phyloP scores from a whole-genome alignment of 2,888 invertebrate species.

The Corythucha ciliata region DNA sequence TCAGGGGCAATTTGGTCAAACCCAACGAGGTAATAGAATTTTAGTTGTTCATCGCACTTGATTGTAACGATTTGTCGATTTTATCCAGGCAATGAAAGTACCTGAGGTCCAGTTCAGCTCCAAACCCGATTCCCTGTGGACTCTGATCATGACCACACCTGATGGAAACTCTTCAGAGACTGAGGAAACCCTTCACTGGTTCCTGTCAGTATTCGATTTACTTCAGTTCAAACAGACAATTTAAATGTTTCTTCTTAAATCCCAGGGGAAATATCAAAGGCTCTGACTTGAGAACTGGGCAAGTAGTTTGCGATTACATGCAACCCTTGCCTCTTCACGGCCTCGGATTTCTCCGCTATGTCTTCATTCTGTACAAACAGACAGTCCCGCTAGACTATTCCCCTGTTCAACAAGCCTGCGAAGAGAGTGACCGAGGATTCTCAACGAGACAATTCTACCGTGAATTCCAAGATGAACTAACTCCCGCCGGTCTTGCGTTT shows the following conservation, averaged over 20 bases:
- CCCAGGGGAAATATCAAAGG: constrained; percentile 85
- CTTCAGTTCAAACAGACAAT: too few species aligned
- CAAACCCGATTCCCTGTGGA: constrained; percentile 60
- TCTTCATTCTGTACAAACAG: constrained; percentile 89
- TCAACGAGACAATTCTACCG: constrained; percentile 79
- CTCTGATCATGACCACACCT: constrained; percentile 75
- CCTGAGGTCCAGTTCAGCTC: constrained; percentile 59
- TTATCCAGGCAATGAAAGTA: constrained; percentile 37
- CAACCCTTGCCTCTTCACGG: constrained; percentile 88
- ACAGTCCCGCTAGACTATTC: constrained; percentile 58
- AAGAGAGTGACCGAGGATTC: constrained; percentile 60
- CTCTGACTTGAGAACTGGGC: constrained; percentile 63
- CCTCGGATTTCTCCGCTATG: constrained; percentile 83
- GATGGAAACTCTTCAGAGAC: constrained; percentile 74
- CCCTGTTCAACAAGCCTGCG: constrained; percentile 40
- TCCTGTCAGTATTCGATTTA: too few species aligned
- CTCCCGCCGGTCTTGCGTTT: constrained; percentile 85
- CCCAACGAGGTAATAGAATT: too few species aligned
- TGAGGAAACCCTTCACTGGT: constrained; percentile 85
- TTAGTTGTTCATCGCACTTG: too few species aligned
- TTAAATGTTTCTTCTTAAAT: too few species aligned
- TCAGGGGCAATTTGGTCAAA: constrained; percentile 75
- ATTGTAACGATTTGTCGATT: too few species aligned
- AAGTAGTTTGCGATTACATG: constrained; percentile 72
- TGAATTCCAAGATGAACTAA: constrained; percentile 67